Percentiles rank a stretch among this genome's conserved stretches.
Evolutionary conservation across 2,113 vertebrate genomes (phyloP).

Genomic region (Anser brachyrhynchus): DNA sequence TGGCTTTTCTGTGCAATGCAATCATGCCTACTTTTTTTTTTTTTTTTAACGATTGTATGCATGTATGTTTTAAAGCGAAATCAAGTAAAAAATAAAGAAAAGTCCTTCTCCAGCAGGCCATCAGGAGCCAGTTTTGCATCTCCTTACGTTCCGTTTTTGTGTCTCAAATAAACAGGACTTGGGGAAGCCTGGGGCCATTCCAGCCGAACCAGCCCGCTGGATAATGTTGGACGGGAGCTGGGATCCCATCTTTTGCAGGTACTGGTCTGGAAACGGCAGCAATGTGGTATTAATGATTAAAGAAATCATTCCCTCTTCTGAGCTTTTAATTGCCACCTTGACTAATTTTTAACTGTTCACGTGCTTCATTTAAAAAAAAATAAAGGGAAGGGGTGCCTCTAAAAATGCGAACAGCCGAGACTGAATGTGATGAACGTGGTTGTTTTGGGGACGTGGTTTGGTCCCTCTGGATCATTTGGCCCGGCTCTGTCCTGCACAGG

Average conservation of each 20-base stretch:
- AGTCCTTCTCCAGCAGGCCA: background rate
- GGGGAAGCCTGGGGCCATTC: conserved; percentile 97
- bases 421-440: accelerated
- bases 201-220: conserved; percentile 86
- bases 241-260: conserved; percentile 97
- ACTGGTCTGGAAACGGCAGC: conserved; percentile 47
- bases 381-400: background rate
- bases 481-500: background rate
- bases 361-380: background rate
- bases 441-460: background rate
- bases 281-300: conserved; percentile 65
- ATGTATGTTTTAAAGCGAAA: background rate
- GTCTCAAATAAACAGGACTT: conserved; percentile 81
- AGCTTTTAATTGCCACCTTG: conserved; percentile 43
- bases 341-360: conserved; percentile 63
- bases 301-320: conserved; percentile 33
- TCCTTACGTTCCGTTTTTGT: background rate
- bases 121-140: background rate
- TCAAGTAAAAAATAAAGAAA: background rate
- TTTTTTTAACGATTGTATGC: background rate
- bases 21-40: background rate
- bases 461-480: background rate
- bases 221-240: conserved; percentile 91
- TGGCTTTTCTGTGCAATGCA: background rate
- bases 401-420: accelerated